These are phyloP conservation scores for Nasua narica DNA, from an alignment of 2,797 vertebrate species.

Conservation along the genomic window DNA sequence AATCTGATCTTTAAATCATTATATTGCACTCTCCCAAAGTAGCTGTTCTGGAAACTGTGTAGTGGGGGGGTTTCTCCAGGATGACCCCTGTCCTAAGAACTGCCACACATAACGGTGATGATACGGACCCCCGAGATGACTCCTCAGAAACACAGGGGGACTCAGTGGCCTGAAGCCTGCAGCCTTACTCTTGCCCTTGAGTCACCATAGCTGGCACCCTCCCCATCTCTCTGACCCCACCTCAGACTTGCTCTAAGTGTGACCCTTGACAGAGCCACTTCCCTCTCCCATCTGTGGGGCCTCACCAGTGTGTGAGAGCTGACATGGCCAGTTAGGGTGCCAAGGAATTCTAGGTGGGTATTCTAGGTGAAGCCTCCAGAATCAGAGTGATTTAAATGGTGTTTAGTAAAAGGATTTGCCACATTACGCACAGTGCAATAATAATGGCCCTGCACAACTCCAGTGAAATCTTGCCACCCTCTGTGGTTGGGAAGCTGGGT, in stretches of 20 bases:
- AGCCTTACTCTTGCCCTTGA: rapidly evolving
- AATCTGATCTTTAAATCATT: background rate
- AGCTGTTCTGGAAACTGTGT: background rate
- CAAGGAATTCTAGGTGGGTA: background rate
- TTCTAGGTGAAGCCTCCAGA: background rate
- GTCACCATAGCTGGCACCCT: background rate
- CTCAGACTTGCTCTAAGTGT: background rate
- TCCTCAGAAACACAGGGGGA: background rate
- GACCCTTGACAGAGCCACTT: background rate
- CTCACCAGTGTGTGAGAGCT: background rate
- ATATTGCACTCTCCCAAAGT: background rate
- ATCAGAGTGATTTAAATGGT: background rate
- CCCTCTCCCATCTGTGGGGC: background rate
- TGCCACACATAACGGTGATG: background rate
- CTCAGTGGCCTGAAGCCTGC: background rate
- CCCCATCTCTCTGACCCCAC: background rate
- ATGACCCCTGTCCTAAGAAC: background rate
- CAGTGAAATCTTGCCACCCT: background rate
- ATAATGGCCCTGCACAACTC: too few species aligned
- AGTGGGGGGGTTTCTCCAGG: background rate
- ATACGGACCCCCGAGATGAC: background rate
- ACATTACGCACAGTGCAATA: rapidly evolving
- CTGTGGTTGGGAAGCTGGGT: background rate
- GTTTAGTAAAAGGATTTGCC: background rate
- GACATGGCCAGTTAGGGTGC: background rate